Evolutionary conservation across 2,113 vertebrate species (phyloP).

Genomic region (Nerophis ophidion): DNA sequence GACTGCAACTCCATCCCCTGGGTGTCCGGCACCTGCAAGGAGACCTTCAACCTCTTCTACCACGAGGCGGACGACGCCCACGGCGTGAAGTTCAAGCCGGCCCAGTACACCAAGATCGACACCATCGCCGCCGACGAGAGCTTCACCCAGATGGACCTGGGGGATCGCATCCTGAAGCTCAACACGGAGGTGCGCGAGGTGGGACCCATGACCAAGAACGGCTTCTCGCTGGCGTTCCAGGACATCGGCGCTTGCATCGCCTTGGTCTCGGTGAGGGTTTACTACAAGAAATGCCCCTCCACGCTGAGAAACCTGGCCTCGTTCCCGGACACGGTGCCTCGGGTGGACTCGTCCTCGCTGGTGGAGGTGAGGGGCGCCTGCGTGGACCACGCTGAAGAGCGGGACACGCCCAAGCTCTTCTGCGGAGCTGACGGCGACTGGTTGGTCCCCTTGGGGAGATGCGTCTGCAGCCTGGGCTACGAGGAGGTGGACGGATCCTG

Average conservation of each 20-base stretch:
- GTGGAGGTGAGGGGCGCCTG: constrained; percentile 92
- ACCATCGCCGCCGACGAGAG: constrained; percentile 95
- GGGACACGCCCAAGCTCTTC: constrained; percentile 91
- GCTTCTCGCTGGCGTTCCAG: constrained; percentile 92
- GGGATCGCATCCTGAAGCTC: constrained; percentile 92
- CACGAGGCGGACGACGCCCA: constrained; percentile 89
- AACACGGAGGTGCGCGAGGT: constrained; percentile 94
- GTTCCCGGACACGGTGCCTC: constrained; percentile 92
- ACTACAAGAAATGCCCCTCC: constrained; percentile 94
- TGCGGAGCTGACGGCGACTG: constrained; percentile 95
- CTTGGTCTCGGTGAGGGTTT: constrained; percentile 87
- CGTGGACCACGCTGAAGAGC: constrained; percentile 88
- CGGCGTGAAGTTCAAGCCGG: constrained; percentile 82
- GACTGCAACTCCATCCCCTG: constrained; percentile 97
- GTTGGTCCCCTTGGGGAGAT: constrained; percentile 89
- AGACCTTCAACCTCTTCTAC: constrained; percentile 94
- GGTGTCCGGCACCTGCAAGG: constrained; percentile 94
- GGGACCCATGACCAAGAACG: constrained; percentile 85
- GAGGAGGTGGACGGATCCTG: constrained; percentile 88
- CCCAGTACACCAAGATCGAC: constrained; percentile 88
- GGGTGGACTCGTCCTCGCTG: constrained; percentile 91
- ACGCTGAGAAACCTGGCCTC: constrained; percentile 87
- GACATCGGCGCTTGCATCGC: constrained; percentile 95
- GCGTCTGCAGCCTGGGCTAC: constrained; percentile 88
- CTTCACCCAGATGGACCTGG: constrained; percentile 95